Base-by-base conservation (phyloP, 2,797 vertebrate species). In the Bucorvus abyssinicus region DNA sequence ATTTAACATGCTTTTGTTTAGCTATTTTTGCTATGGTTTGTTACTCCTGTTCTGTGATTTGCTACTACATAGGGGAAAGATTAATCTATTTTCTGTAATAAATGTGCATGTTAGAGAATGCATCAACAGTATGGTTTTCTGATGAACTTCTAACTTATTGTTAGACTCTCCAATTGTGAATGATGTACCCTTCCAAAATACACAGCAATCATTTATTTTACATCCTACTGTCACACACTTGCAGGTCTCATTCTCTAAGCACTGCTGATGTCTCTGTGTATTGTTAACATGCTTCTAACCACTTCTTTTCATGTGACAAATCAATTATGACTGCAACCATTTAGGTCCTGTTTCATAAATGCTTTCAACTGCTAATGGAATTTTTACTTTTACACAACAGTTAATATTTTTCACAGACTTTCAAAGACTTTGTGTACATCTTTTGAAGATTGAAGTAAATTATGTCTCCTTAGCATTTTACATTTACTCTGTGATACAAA, bases 271-370 rank as follows among this genome's bases (percentile, higher is more conserved):
- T 80, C 42, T 32, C 32, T 61, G 9, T 67, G 32, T 63, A 38
- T 61, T 85, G 55, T 73, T 78, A 36, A 27, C 55, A 4, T 92
- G 69, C 53, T 84, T 77, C 71, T 85, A 80, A 83, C 63, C 55
- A 42, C 76, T 90, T 87, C 76, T 64, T 93, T 94, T 96, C 50
- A 90, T 75, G 29, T 94, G 18, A 30, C 8, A 3, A 80, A 78
- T 84, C 73, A 85, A 27, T 78, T 91, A 82, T 6, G 9, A 47
- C 63, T 87, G 14, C 45, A 86, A 56, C 24, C 61, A 55, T 73
- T 80, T 68, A 75, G 44, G 32, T 73, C 47, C n/a, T 55, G 13
- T 87, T 84, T 57, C 84, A 81, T 90, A 59, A 71, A 38, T 27
- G 38, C 17, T 86, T 87, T 44, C 9, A 52, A 24, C 40, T 65